Conservation (phyloP, 2,888 invertebrate genomes). For the Stenchaetothrips biformis region DNA sequence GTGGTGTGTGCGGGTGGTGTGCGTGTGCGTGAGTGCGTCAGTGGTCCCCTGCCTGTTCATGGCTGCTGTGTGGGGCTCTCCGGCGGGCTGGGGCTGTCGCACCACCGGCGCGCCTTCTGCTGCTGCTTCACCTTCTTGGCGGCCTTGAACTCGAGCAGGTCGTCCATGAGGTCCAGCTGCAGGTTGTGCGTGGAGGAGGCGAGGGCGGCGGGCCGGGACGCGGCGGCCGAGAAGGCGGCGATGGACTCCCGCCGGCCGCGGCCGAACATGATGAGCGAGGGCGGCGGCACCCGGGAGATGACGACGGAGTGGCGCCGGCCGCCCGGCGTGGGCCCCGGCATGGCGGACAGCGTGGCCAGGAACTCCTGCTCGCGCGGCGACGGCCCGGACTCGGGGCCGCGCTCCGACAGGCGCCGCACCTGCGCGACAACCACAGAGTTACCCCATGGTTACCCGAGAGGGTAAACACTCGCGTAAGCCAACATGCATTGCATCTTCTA, state of each 20-base stretch:
- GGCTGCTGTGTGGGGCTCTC: conserved; percentile 41
- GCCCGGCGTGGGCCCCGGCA: not conserved
- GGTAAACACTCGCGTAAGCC: no score
- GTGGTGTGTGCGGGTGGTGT: no score
- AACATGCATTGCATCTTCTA: no score
- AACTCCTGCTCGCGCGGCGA: conserved; percentile 77
- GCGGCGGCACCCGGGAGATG: conserved; percentile 69
- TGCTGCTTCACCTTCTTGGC: conserved; percentile 56
- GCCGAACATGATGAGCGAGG: conserved; percentile 60
- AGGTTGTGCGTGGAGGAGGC: conserved; percentile 75
- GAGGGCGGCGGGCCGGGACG: conserved; percentile 52
- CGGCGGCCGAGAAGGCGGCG: conserved; percentile 60
- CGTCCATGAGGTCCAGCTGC: conserved; percentile 83
- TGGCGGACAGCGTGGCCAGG: conserved; percentile 60
- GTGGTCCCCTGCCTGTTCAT: no score
- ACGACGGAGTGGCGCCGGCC: conserved; percentile 49
- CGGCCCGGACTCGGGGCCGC: conserved; percentile 69
- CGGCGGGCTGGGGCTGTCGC: conserved; percentile 37
- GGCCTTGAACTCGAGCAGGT: conserved; percentile 63
- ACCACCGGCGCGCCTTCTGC: not conserved
- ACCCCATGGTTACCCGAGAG: no score
- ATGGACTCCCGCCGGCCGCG: conserved; percentile 75
- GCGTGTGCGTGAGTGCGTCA: no score
- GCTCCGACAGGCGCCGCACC: conserved; percentile 75
- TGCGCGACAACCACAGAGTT: conserved; percentile 39